Evolutionary conservation across 2,797 vertebrate genomes (phyloP).

Genomic region (Meda fulgida): DNA sequence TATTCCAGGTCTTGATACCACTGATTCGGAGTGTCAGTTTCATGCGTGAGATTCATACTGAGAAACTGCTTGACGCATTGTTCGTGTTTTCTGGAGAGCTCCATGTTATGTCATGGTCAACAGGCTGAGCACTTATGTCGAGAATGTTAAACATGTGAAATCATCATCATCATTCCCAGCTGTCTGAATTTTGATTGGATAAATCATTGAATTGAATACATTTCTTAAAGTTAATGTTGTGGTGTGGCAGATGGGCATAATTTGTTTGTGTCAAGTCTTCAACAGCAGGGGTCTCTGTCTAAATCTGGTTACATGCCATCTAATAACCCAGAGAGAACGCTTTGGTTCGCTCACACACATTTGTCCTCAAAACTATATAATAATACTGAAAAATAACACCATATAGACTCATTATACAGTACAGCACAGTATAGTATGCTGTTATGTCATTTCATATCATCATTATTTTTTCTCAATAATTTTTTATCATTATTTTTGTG

Average conservation of each 20-base stretch:
- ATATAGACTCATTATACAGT: not conserved
- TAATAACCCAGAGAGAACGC: slow-evolving; percentile 1
- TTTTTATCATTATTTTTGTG: no score
- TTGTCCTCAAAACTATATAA: not conserved
- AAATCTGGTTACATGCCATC: slow-evolving; percentile 52
- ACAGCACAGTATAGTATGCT: not conserved
- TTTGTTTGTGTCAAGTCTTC: slow-evolving; percentile 53
- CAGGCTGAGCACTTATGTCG: not conserved
- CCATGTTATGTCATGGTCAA: slow-evolving; percentile 22
- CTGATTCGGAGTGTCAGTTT: slow-evolving; percentile 16
- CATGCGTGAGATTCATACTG: slow-evolving; percentile 24
- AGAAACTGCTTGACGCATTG: slow-evolving; percentile 29
- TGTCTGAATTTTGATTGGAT: slow-evolving; percentile 16
- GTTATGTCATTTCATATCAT: not conserved
- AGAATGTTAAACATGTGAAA: slow-evolving; percentile 25
- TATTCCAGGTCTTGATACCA: slow-evolving; percentile 23
- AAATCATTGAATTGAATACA: no score
- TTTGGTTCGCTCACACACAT: slow-evolving; percentile 27
- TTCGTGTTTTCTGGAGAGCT: not conserved
- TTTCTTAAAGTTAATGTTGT: slow-evolving; percentile 31
- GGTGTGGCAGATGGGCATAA: slow-evolving; percentile 52
- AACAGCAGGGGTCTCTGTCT: slow-evolving; percentile 40
- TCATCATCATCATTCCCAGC: slow-evolving; percentile 18
- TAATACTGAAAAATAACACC: not conserved
- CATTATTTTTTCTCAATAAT: no score